phyloP scores from a whole-genome alignment of 2,888 invertebrate genomes.

The Patella depressa region DNA sequence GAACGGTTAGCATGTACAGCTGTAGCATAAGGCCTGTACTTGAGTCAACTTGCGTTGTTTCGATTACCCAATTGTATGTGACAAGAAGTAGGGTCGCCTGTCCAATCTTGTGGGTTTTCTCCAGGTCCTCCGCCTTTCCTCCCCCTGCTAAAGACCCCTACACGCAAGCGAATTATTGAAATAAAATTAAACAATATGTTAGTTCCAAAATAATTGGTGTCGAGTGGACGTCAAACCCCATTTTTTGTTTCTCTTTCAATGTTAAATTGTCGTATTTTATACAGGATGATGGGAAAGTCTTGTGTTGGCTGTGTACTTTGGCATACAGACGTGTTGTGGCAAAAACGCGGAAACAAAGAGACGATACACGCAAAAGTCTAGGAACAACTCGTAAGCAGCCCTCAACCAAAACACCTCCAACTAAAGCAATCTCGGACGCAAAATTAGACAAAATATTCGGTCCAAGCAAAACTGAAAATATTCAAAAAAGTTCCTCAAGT shows the following conservation, averaged over 20 bases:
- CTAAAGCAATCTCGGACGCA: constrained; percentile 15
- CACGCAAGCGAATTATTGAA: no score
- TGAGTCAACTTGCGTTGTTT: background rate
- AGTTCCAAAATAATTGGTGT: no score
- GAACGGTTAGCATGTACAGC: no score
- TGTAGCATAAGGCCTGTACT: no score
- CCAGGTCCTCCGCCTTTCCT: no score
- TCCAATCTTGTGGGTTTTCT: no score
- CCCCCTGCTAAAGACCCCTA: no score
- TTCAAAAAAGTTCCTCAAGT: constrained; percentile 35
- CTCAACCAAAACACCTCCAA: background rate
- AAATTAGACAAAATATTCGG: constrained; percentile 37
- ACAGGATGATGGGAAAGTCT: constrained; percentile 92
- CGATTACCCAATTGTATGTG: no score
- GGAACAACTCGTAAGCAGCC: constrained; percentile 39
- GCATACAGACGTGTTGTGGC: constrained; percentile 92
- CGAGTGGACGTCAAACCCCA: no score
- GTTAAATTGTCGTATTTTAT: constrained; percentile 50
- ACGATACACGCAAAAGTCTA: constrained; percentile 46
- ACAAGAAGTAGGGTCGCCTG: no score
- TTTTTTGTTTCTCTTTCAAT: no score
- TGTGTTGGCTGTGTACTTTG: constrained; percentile 95
- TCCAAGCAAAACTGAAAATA: constrained; percentile 34
- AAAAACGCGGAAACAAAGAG: constrained; percentile 78
- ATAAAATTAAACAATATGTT: no score